Conservation (phyloP, 2,113 vertebrate species). For the Petrocephalus zakoni region DNA sequence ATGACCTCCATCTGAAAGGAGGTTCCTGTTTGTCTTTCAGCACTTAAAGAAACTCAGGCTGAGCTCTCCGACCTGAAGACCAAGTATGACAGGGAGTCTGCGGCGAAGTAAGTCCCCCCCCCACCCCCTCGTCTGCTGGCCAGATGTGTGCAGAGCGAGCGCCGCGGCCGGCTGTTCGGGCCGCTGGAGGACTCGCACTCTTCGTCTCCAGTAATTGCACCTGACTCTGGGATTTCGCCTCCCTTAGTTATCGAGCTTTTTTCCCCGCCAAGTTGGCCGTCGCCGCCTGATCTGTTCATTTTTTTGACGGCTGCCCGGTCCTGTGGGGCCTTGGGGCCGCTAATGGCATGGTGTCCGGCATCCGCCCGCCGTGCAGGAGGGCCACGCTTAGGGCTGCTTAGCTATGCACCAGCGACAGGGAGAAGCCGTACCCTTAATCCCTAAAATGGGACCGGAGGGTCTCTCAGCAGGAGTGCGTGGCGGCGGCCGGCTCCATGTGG, state of each 20-base stretch:
- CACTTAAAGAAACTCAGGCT: slow-evolving; percentile 79
- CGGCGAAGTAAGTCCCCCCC: slow-evolving; percentile 71
- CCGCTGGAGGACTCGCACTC: background rate
- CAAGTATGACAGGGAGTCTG: slow-evolving; percentile 80
- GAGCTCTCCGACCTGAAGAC: slow-evolving; percentile 81
- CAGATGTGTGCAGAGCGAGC: background rate
- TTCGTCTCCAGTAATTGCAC: background rate
- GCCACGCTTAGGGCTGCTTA: background rate
- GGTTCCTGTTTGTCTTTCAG: slow-evolving; percentile 51
- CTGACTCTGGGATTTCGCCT: background rate
- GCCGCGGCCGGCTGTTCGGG: background rate
- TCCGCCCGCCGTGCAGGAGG: background rate
- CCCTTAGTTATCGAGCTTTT: background rate
- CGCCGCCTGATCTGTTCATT: background rate
- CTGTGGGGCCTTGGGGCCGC: background rate
- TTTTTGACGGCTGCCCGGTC: background rate
- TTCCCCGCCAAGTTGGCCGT: background rate
- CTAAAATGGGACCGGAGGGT: background rate
- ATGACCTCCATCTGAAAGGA: background rate
- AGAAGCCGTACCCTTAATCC: background rate
- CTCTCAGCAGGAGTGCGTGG: background rate
- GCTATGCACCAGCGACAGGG: background rate
- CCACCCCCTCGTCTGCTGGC: background rate
- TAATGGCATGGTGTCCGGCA: background rate
- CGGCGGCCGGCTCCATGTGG: too few relatives aligned